Evolutionary conservation across 1,140 invertebrate genomes (phyloP), one percentile per base, ranked within the genome.

Genomic region (Hyles euphorbiae): DNA sequence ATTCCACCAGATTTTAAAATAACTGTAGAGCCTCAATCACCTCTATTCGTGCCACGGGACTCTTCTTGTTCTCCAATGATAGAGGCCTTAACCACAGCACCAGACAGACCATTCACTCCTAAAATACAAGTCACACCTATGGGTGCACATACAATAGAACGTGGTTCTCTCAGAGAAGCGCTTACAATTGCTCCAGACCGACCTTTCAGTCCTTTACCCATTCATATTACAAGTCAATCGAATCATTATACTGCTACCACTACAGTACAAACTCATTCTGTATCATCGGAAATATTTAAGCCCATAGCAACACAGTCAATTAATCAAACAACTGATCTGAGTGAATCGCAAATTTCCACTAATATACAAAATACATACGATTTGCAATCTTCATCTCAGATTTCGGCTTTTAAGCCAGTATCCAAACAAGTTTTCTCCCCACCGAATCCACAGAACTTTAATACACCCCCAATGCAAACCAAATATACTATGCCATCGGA

Each of bases 141-240:
- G 9, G 53, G 47, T 47, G 61, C 70, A 48, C 63, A 57, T 53
- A 53, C 50, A 55, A 70, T 80, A 44, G 73, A 82, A 67, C 71
- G 87, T 62, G 81, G 81, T 12, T 90, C 94, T 9, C 91, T 95
- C 65, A 90, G 93, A 33, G 91, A 91, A 57, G 94, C 94, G 3
- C 71, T 96, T n/a, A 93, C 91, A 44, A 93, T 92, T 58, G 94
- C 94, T 3, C 93, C 94, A 3, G 92, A 94, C 55, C 77, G 86
- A 53, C 88, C 90, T 3, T 92, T 89, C 58, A 91, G 89, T 66
- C 90, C 90, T 44, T 87, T 91, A 51, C 81, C 83, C 48, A 67
- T 76, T 53, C 71, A 69, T 65, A 72, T 72, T 50, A 66, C 68
- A 56, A 76, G 64, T 61, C 58, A 67, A 61, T 61, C 67, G 5